Percentiles rank a stretch among this genome's conserved stretches.
phyloP scores from a whole-genome alignment of 2,113 vertebrate genomes.

The Tragulus kanchil region DNA sequence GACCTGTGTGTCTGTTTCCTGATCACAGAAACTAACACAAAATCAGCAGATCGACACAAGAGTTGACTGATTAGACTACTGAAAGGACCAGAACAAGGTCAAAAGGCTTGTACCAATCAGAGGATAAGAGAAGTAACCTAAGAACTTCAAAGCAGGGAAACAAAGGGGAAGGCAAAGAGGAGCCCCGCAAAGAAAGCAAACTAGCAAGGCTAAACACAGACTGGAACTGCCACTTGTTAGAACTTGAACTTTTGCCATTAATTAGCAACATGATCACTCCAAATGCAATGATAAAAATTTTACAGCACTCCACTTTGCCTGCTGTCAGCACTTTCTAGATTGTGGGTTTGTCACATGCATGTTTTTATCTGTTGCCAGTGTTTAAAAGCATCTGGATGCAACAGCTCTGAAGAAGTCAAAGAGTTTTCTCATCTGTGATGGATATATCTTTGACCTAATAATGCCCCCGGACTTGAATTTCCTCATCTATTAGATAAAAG shows the following conservation, averaged over 20 bases:
- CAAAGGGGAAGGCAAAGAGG: neutral
- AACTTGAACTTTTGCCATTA: slow-evolving; percentile 35
- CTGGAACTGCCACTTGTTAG: neutral
- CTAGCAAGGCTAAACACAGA: neutral
- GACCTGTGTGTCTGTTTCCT: neutral
- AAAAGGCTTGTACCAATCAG: neutral
- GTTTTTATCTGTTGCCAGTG: neutral
- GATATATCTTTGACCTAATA: neutral
- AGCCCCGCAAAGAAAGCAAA: neutral
- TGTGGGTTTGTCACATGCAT: neutral
- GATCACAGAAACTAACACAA: neutral
- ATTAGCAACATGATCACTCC: slow-evolving; percentile 18
- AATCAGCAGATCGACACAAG: neutral
- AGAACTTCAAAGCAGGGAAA: neutral
- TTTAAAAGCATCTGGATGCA: neutral
- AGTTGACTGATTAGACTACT: neutral
- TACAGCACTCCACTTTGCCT: slow-evolving; percentile 1
- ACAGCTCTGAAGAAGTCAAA: slow-evolving; percentile 45
- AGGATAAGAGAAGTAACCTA: neutral
- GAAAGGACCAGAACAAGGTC: neutral
- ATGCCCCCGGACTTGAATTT: neutral
- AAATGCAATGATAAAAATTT: neutral
- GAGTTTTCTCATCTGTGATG: neutral
- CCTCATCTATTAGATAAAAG: neutral
- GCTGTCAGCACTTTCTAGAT: slow-evolving; percentile 13